Conservation (phyloP, 2,113 vertebrate species). For the Echinops telfairi region DNA sequence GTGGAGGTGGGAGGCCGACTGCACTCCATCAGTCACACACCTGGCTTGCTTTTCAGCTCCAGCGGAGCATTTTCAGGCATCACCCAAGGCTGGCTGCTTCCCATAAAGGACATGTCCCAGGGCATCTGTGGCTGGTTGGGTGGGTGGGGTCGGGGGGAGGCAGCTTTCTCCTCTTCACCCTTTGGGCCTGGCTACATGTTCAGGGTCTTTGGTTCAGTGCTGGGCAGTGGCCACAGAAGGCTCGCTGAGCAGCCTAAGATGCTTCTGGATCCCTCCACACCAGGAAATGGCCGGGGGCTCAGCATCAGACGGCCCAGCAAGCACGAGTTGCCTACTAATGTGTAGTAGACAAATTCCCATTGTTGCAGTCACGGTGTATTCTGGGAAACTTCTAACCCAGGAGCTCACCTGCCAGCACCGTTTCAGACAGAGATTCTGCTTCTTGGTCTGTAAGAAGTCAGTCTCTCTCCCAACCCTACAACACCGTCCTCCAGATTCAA, state of each 20-base stretch:
- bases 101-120: neutral
- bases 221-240: neutral
- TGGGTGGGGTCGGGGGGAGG: no score
- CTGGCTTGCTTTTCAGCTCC: slow-evolving; percentile 36
- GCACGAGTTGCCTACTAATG: neutral
- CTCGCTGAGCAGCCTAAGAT: neutral
- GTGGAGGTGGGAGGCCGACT: slow-evolving; percentile 55
- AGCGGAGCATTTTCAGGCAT: neutral
- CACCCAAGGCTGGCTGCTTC: neutral
- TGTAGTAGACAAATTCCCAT: neutral
- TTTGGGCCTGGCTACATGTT: neutral
- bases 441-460: no score
- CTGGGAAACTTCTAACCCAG: no score
- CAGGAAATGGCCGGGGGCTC: neutral
- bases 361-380: no score
- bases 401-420: no score
- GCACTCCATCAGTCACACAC: neutral
- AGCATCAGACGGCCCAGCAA: neutral
- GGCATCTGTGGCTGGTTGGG: neutral
- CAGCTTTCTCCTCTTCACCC: neutral
- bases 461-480: no score
- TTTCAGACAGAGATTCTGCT: no score
- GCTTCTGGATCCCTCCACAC: neutral
- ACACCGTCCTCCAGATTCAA: no score
- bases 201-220: neutral